Conservation (phyloP, 2,797 vertebrate genomes). For the Protosalanx chinensis region DNA sequence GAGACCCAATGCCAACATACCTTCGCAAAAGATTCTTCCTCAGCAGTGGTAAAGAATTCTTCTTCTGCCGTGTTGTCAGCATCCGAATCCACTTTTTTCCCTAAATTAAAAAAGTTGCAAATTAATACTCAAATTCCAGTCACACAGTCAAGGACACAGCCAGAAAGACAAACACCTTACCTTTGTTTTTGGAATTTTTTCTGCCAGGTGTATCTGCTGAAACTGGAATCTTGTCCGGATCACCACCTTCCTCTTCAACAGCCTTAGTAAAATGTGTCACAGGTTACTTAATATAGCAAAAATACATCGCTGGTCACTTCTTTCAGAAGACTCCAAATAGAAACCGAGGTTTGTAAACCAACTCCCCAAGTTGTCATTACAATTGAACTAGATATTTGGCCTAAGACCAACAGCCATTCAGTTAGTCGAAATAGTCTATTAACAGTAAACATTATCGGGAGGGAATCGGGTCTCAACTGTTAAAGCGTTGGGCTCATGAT, state of each 20-base stretch:
- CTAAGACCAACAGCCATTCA: not conserved
- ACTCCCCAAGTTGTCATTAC: not conserved
- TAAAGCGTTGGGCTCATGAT: no score
- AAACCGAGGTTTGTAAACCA: not conserved
- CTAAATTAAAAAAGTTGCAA: conserved; percentile 61
- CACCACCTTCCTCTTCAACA: conserved; percentile 92
- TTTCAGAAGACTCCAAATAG: no score
- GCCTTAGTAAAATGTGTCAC: conserved; percentile 71
- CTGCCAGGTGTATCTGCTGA: conserved; percentile 77
- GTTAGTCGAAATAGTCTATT: no score
- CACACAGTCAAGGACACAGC: not conserved
- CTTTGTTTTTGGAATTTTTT: conserved; percentile 88
- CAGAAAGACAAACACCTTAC: conserved; percentile 59
- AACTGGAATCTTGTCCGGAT: conserved; percentile 83
- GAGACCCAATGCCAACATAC: not conserved
- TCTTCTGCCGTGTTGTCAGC: conserved; percentile 84
- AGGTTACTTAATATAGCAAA: not conserved
- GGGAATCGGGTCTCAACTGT: no score
- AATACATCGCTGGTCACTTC: not conserved
- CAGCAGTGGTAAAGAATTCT: conserved; percentile 81
- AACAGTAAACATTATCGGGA: no score
- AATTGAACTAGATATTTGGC: no score
- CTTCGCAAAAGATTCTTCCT: not conserved
- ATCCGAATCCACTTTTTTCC: conserved; percentile 87
- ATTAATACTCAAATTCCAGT: not conserved